Evolutionary conservation across 2,888 invertebrate genomes (phyloP).

Genomic region (Acanthosepion lycidas): DNA sequence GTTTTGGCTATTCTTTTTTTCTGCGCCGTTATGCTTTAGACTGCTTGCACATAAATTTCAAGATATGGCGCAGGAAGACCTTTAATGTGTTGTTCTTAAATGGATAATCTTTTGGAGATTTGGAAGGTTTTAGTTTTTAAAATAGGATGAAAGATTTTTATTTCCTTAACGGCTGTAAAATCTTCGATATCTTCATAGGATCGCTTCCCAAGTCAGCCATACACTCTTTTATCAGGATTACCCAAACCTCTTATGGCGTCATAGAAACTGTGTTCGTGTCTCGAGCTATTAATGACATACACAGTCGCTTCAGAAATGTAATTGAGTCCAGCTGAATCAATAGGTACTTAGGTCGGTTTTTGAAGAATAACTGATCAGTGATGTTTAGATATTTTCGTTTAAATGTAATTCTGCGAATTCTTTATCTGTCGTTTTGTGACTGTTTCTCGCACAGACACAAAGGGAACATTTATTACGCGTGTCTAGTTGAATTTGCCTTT

Average conservation of each 20-base stretch:
- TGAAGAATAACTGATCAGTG: neutral
- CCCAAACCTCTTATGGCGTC: neutral
- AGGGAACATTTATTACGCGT: neutral
- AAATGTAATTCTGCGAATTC: neutral
- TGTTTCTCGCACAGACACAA: neutral
- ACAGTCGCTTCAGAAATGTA: neutral
- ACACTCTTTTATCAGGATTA: neutral
- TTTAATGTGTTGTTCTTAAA: too few species aligned
- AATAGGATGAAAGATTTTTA: neutral
- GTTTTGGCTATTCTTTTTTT: too few species aligned
- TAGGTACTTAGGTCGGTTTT: neutral
- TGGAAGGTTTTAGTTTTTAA: too few species aligned
- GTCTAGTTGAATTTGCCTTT: neutral
- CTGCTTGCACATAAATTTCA: too few species aligned
- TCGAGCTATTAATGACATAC: neutral
- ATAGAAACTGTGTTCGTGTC: neutral
- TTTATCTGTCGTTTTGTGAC: neutral
- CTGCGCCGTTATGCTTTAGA: too few species aligned
- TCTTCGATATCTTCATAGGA: neutral
- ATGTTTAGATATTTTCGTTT: neutral
- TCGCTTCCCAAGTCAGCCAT: neutral
- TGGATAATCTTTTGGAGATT: too few species aligned
- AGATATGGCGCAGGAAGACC: too few species aligned
- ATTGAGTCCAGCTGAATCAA: neutral
- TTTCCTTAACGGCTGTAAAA: neutral